Conservation (phyloP, 2,797 vertebrate species). For the Sparus aurata region DNA sequence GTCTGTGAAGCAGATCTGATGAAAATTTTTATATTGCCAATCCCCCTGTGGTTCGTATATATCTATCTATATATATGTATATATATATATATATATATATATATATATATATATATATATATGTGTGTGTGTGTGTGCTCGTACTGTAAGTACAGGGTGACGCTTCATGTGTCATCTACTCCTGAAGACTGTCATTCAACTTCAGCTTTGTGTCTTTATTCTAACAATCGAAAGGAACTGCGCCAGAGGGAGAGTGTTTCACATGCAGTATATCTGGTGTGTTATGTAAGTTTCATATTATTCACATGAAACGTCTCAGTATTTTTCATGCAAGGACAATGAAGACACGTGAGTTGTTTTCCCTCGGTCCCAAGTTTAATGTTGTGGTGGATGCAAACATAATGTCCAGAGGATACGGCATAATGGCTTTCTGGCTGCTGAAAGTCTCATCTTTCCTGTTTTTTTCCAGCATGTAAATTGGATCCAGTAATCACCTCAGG, state of each 20-base stretch:
- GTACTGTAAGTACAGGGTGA: background rate
- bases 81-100: no score
- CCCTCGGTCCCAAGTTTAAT: conserved; percentile 21
- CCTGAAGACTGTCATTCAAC: background rate
- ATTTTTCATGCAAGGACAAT: conserved; percentile 5
- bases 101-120: no score
- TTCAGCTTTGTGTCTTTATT: background rate
- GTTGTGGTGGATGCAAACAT: conserved; percentile 37
- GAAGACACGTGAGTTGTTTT: conserved; percentile 15
- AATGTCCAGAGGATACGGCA: conserved; percentile 55
- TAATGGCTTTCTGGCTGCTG: conserved; percentile 50
- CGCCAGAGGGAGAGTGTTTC: background rate
- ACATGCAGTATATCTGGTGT: background rate
- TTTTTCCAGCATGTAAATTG: conserved; percentile 68
- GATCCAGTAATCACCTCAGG: conserved; percentile 71
- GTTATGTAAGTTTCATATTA: background rate
- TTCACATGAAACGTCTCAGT: background rate
- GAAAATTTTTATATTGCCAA: background rate
- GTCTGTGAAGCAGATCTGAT: conserved; percentile 1
- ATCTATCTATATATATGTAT: no score
- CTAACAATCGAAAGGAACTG: background rate
- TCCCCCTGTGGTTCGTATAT: background rate
- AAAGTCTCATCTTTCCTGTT: conserved; percentile 61
- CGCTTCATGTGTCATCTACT: background rate
- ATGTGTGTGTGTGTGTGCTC: no score